phyloP scores from a whole-genome alignment of 2,888 invertebrate genomes.

The Calephelis perditalis region DNA sequence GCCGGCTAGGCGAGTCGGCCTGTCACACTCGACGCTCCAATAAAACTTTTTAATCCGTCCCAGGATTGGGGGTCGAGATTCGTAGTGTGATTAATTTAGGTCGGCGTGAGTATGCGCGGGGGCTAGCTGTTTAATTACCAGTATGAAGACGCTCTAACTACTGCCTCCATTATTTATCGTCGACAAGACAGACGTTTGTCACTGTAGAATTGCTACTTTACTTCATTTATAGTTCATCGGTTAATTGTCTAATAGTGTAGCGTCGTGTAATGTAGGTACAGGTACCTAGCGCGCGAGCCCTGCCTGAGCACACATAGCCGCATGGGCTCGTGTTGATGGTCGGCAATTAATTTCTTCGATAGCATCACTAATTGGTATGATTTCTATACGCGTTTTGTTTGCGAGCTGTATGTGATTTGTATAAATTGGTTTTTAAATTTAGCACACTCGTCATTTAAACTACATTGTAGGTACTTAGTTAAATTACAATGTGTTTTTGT shows the following conservation, averaged over 20 bases:
- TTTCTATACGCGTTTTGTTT: conserved; percentile 6
- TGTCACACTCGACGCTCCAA: conserved; percentile 69
- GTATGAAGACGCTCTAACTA: conserved; percentile 76
- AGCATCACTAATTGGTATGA: conserved; percentile 9
- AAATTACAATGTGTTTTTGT: background rate
- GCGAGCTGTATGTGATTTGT: conserved; percentile 5
- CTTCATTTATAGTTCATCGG: conserved; percentile 67
- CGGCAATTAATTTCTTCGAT: conserved; percentile 6
- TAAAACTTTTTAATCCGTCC: conserved; percentile 76
- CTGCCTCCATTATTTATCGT: conserved; percentile 71
- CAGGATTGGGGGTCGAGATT: conserved; percentile 73
- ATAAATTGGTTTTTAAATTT: conserved; percentile 4
- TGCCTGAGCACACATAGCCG: background rate
- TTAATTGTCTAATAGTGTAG: conserved; percentile 42
- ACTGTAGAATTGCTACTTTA: conserved; percentile 67
- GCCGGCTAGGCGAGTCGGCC: conserved; percentile 49
- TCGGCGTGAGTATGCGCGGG: conserved; percentile 34
- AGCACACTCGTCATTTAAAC: background rate
- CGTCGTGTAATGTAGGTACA: conserved; percentile 3
- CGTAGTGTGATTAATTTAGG: conserved; percentile 76
- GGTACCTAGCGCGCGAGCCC: background rate
- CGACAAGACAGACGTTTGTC: conserved; percentile 72
- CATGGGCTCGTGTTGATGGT: background rate
- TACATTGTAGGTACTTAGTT: background rate
- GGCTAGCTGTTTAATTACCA: conserved; percentile 61